These are phyloP conservation scores for Eugnorisma glareosa DNA, from an alignment of 2,888 invertebrate species.

Conservation along the genomic window DNA sequence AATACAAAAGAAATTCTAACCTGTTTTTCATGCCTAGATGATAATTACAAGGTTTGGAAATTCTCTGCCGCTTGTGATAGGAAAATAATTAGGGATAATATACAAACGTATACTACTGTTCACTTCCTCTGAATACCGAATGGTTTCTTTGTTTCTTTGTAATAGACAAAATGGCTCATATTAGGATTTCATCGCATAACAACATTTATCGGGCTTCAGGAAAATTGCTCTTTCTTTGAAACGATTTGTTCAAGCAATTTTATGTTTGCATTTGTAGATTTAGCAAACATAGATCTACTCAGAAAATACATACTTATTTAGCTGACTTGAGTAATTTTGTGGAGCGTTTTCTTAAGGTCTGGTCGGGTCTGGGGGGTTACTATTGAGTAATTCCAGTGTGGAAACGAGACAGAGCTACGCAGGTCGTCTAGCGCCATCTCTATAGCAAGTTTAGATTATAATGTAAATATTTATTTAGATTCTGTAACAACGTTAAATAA, in stretches of 20 bases:
- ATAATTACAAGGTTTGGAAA: not conserved
- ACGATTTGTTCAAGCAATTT: constrained; percentile 35
- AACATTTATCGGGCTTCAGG: not conserved
- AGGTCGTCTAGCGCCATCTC: too few relatives aligned
- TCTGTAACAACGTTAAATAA: not conserved
- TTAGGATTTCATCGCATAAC: not conserved
- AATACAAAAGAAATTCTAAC: not conserved
- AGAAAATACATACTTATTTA: not conserved
- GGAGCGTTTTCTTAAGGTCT: too few relatives aligned
- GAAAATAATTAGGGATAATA: not conserved
- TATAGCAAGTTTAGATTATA: not conserved
- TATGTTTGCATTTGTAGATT: constrained; percentile 16
- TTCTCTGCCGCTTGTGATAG: not conserved
- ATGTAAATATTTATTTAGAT: not conserved
- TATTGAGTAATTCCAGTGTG: too few relatives aligned
- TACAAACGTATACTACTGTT: not conserved
- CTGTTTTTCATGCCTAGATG: not conserved
- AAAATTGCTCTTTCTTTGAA: constrained; percentile 8
- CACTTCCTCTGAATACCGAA: not conserved
- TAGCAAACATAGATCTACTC: constrained; percentile 13
- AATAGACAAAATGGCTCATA: not conserved
- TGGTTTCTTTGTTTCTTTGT: not conserved
- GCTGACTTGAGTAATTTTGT: constrained; percentile 5
- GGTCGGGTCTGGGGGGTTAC: too few relatives aligned
- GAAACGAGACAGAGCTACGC: too few relatives aligned